phyloP scores from a whole-genome alignment of 1,140 invertebrate species.

The Atta texana region DNA sequence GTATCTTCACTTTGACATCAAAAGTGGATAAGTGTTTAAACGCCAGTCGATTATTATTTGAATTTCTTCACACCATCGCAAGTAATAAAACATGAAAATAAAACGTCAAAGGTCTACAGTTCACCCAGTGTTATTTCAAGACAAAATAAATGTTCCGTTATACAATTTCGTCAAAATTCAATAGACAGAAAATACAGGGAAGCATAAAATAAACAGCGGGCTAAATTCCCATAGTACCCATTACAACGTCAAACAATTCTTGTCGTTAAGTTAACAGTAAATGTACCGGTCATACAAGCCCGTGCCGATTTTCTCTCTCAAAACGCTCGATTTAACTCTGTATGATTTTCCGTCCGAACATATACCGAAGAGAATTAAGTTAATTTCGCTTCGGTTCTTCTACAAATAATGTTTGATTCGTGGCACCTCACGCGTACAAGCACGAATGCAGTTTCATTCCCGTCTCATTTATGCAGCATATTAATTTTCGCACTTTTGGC shows the following conservation, averaged over 20 bases:
- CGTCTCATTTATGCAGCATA: constrained; percentile 25
- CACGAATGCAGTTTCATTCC: constrained; percentile 1
- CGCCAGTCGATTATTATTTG: constrained; percentile 16
- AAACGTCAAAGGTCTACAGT: constrained; percentile 20
- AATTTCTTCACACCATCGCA: constrained; percentile 13
- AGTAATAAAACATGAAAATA: constrained; percentile 57
- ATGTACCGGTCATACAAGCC: not conserved
- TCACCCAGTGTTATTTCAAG: constrained; percentile 32
- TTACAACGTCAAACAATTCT: constrained; percentile 58
- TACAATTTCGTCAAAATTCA: constrained; percentile 54
- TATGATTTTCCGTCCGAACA: constrained; percentile 46
- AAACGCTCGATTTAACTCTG: constrained; percentile 53
- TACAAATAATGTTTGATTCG: constrained; percentile 52
- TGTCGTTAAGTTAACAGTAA: constrained; percentile 59
- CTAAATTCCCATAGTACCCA: constrained; percentile 46
- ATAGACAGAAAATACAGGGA: constrained; percentile 57
- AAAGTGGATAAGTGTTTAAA: not conserved
- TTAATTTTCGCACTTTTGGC: constrained; percentile 54
- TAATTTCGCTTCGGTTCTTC: constrained; percentile 53
- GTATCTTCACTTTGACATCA: not conserved
- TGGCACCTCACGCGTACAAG: not conserved
- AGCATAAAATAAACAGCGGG: constrained; percentile 51
- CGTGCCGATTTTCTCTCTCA: constrained; percentile 13
- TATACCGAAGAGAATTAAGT: constrained; percentile 56
- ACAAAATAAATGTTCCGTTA: constrained; percentile 50